Base-by-base conservation (phyloP, 2,797 vertebrate genomes). In the Gymnopithys bicolor region DNA sequence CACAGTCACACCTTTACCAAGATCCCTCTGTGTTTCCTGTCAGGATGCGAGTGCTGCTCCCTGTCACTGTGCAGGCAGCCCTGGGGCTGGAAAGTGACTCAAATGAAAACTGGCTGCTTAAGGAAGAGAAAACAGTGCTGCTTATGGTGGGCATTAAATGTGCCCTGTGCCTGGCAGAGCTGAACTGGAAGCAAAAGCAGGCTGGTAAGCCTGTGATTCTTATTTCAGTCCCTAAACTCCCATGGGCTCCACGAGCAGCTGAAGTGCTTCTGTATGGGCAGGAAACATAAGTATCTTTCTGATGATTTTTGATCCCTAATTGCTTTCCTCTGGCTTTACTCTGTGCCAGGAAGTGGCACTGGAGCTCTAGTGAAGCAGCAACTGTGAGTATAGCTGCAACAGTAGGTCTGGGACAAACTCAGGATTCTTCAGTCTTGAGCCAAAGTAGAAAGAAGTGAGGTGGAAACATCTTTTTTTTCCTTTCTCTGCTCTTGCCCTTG, bases 1-100 rank as follows among this genome's bases (percentile, higher is more conserved):
- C 37, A 55, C 37, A 4, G 7, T n/a, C 58, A 24, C 43, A 33
- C 22, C 53, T 84, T 28, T 73, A 52, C 69, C 21, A 14, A 62
- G n/a, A 41, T 51, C 35, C 15, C 49, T 0, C 2, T 0, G 1
- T 5, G 17, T 62, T 71, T 80, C 46, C 12, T 2, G 15, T 3
- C 8, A 35, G 75, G 69, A 17, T 48, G 33, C 0, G 53, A 45
- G 30, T 16, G 30, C 48, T 80, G 39, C 53, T 88, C 0, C 0
- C 63, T 66, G 10, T 25, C 49, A 17, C 39, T 1, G 1, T 30
- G 43, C 22, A 27, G 71, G 32, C 63, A 82, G 48, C 51, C 32
- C 48, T 22, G 60, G 30, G 49, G 37, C 63, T 87, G 73, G 81
- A 59, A 74, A 46, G 39, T 16, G 37, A 21, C 66, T 45, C 0